Evolutionary conservation across 37 sponge, comb jelly and placozoan species (phyloP).

Genomic region (Aphrocallistes beatrix): DNA sequence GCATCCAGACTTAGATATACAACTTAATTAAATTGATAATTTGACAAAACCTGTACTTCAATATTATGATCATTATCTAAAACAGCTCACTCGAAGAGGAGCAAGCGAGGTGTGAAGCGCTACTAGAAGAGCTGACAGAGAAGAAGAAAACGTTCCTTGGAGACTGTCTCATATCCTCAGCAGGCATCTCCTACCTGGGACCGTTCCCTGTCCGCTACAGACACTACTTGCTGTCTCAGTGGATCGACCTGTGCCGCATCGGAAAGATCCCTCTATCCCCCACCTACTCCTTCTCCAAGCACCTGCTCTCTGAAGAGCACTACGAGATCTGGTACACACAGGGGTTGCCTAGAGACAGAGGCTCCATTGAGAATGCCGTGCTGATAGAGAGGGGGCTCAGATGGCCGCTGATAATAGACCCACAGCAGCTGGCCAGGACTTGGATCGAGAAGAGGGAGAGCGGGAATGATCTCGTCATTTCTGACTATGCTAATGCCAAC

Average conservation of each 20-base stretch:
- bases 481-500: not conserved
- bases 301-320: not conserved
- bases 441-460: conserved; percentile 11
- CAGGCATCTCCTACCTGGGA: conserved; percentile 40
- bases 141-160: conserved; percentile 34
- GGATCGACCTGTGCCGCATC: conserved; percentile 41
- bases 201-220: conserved; percentile 37
- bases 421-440: not conserved
- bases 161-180: conserved; percentile 36
- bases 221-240: conserved; percentile 29
- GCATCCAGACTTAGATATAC: no score
- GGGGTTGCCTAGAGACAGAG: not conserved
- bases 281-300: not conserved
- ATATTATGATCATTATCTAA: not conserved
- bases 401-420: conserved; percentile 8
- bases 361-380: conserved; percentile 8
- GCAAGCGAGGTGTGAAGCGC: conserved; percentile 40
- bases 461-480: not conserved
- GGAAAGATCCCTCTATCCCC: conserved; percentile 21
- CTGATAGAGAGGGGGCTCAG: not conserved
- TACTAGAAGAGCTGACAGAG: conserved; percentile 21
- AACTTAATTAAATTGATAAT: no score
- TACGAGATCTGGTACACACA: conserved; percentile 1
- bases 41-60: not conserved
- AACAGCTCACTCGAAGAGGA: conserved; percentile 13